Percentiles rank a stretch among this genome's conserved stretches.
Evolutionary conservation across 2,797 vertebrate species (phyloP).

Genomic region (Alectoris magna): DNA sequence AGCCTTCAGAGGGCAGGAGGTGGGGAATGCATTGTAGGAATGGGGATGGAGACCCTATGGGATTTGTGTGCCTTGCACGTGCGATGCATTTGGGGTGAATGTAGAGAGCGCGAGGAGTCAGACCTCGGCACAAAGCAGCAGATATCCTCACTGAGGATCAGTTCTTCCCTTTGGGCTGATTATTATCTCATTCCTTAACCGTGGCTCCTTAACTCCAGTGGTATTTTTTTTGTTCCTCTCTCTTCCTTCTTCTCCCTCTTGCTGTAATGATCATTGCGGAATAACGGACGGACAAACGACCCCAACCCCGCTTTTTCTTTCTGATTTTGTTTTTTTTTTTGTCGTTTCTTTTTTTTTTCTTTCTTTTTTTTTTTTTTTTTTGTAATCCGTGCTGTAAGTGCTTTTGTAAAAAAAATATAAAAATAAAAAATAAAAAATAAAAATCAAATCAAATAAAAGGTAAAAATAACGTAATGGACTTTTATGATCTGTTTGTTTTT

Average conservation of each 20-base stretch:
- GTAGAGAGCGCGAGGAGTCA: neutral
- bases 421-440: neutral
- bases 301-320: neutral
- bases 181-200: constrained; percentile 34
- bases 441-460: too few species aligned
- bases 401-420: constrained; percentile 70
- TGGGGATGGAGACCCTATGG: neutral
- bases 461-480: constrained; percentile 53
- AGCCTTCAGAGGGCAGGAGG: neutral
- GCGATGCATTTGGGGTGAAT: neutral
- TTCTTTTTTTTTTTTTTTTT: constrained; percentile 31
- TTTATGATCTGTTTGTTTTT: constrained; percentile 20
- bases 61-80: neutral
- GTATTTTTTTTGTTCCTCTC: constrained; percentile 17
- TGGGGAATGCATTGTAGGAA: rapidly evolving
- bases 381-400: constrained; percentile 74
- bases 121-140: neutral
- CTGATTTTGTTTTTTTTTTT: neutral
- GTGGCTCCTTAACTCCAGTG: constrained; percentile 31
- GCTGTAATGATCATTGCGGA: constrained; percentile 62
- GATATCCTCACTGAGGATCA: neutral
- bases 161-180: constrained; percentile 5
- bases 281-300: constrained; percentile 34
- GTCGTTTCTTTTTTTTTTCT: neutral
- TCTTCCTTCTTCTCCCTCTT: neutral